phyloP scores from a whole-genome alignment of 2,888 invertebrate species.

The Ellobium chinense region DNA sequence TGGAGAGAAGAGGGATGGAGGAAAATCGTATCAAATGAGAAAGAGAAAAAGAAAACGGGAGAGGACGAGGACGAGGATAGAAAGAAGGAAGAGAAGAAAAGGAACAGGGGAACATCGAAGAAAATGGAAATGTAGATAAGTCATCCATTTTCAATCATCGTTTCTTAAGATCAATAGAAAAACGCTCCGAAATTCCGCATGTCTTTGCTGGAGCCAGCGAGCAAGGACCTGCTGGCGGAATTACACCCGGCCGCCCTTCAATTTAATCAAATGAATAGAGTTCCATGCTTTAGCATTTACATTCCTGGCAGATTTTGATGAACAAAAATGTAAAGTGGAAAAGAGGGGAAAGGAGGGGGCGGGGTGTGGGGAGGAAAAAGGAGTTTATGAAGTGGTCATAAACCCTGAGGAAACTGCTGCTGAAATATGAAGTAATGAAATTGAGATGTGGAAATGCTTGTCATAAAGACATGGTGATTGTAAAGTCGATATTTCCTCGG shows the following conservation, averaged over 20 bases:
- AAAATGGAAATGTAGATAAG: neutral
- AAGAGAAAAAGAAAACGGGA: neutral
- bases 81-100: neutral
- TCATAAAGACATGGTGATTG: neutral
- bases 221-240: neutral
- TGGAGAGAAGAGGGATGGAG: neutral
- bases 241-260: neutral
- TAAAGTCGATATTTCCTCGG: neutral
- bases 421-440: neutral
- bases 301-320: neutral
- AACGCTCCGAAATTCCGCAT: neutral
- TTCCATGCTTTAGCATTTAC: neutral
- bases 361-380: no score
- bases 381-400: neutral
- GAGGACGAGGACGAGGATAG: neutral
- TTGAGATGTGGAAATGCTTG: neutral
- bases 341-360: no score
- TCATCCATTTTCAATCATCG: neutral
- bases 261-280: slow-evolving; percentile 18
- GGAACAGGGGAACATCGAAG: neutral
- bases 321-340: neutral
- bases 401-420: no score
- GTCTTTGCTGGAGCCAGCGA: neutral
- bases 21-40: neutral
- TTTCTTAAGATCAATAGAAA: neutral